These are phyloP conservation scores for Xylota sylvarum DNA, from an alignment of 2,888 invertebrate species.

Conservation along the genomic window DNA sequence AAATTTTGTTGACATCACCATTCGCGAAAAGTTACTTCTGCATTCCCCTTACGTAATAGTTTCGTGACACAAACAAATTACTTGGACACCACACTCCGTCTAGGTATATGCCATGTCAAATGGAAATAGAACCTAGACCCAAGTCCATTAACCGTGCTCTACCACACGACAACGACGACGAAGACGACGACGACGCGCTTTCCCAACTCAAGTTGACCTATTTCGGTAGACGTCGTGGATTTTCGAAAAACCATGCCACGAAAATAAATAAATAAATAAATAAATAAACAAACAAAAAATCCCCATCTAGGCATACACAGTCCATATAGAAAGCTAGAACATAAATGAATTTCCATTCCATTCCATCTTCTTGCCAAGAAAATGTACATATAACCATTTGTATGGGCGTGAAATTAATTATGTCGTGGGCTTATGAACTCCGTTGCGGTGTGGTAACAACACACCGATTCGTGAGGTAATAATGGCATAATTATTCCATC, in stretches of 20 bases:
- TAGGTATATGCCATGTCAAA: constrained; percentile 24
- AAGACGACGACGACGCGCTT: constrained; percentile 29
- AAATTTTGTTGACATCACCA: constrained; percentile 19
- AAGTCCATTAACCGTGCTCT: constrained; percentile 35
- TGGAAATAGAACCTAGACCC: constrained; percentile 43
- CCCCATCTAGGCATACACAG: neutral
- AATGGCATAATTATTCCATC: constrained; percentile 30
- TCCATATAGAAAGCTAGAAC: constrained; percentile 11
- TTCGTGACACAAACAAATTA: constrained; percentile 66
- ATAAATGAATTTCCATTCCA: constrained; percentile 19
- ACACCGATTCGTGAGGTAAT: constrained; percentile 38
- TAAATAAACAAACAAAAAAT: neutral
- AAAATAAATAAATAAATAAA: constrained; percentile 22
- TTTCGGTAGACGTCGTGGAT: constrained; percentile 36
- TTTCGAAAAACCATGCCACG: constrained; percentile 1
- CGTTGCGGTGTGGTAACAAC: constrained; percentile 12
- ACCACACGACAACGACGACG: constrained; percentile 21
- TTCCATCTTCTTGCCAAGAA: constrained; percentile 21
- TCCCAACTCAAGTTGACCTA: constrained; percentile 66
- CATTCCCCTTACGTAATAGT: constrained; percentile 53
- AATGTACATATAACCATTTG: neutral
- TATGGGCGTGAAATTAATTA: constrained; percentile 58
- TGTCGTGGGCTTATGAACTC: constrained; percentile 44
- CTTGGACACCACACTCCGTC: constrained; percentile 40
- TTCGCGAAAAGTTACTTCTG: constrained; percentile 14